phyloP scores from a whole-genome alignment of 1,140 invertebrate genomes.

The Nautilus pompilius region DNA sequence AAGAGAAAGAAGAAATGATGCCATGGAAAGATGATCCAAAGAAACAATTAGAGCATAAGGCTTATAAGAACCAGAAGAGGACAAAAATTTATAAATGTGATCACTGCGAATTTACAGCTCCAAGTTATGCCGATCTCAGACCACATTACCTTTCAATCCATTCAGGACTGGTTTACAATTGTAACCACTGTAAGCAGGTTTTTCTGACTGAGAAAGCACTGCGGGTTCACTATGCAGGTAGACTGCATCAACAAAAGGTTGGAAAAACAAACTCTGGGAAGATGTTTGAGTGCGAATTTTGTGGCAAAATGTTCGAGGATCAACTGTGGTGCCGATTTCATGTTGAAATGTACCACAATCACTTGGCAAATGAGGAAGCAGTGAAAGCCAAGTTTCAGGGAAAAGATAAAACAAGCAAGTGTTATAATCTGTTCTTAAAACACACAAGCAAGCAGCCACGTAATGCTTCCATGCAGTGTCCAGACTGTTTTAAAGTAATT shows the following conservation, averaged over 20 bases:
- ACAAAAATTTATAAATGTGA: conserved; percentile 36
- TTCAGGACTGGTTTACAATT: conserved; percentile 29
- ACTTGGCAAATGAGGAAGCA: conserved; percentile 32
- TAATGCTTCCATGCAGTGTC: conserved; percentile 30
- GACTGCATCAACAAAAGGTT: conserved; percentile 31
- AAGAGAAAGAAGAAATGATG: neutral
- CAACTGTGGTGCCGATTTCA: conserved; percentile 40
- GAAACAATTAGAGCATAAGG: neutral
- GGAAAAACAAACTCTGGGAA: conserved; percentile 12
- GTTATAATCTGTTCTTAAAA: conserved; percentile 31
- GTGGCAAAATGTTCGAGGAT: conserved; percentile 38
- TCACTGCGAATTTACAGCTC: conserved; percentile 39
- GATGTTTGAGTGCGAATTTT: conserved; percentile 32
- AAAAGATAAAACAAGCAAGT: conserved; percentile 27
- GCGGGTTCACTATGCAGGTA: conserved; percentile 34
- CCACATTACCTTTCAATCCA: conserved; percentile 43
- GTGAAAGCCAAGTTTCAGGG: conserved; percentile 26
- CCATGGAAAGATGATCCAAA: too few species aligned
- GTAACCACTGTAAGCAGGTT: conserved; percentile 37
- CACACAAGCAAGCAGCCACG: conserved; percentile 23
- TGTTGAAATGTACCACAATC: conserved; percentile 37
- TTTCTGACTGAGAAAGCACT: conserved; percentile 39
- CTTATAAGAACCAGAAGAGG: neutral
- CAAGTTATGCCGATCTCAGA: conserved; percentile 31
- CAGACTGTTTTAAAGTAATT: conserved; percentile 40